Percentiles rank a stretch among this genome's conserved stretches.
Evolutionary conservation across 2,888 invertebrate species (phyloP).

Genomic region (Agonopterix alstromeriana): DNA sequence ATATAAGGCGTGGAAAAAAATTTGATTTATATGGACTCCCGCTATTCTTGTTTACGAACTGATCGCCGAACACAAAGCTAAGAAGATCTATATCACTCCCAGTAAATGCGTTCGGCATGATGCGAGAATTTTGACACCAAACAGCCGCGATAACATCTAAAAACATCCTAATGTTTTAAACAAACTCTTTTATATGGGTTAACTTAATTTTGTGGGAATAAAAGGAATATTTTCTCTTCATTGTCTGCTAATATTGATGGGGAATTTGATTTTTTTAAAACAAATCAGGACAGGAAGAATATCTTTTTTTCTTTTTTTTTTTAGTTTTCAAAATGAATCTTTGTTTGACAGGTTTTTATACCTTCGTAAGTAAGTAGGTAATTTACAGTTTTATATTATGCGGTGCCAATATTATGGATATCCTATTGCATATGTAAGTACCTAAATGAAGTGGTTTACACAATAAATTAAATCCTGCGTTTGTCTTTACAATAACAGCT

Average conservation of each 20-base stretch:
- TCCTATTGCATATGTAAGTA: too few species aligned
- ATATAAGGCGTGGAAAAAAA: constrained; percentile 18
- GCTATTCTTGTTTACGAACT: constrained; percentile 72
- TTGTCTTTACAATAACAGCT: too few species aligned
- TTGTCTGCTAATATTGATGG: constrained; percentile 55
- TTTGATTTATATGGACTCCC: constrained; percentile 68
- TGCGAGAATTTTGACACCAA: constrained; percentile 76
- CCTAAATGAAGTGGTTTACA: too few species aligned
- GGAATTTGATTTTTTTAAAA: constrained; percentile 18
- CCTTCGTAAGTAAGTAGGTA: too few species aligned
- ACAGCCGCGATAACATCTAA: constrained; percentile 68
- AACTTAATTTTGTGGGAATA: constrained; percentile 70
- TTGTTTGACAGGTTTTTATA: neutral
- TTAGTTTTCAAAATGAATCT: neutral
- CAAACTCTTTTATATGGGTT: constrained; percentile 72
- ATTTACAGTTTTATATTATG: too few species aligned
- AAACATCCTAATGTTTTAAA: constrained; percentile 74
- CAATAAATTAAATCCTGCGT: too few species aligned
- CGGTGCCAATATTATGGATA: too few species aligned
- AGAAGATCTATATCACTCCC: constrained; percentile 54
- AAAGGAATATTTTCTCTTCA: constrained; percentile 51
- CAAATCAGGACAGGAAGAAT: neutral
- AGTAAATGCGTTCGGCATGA: constrained; percentile 71
- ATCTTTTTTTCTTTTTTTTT: neutral
- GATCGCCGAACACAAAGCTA: constrained; percentile 59